phyloP scores from a whole-genome alignment of 2,797 vertebrate species.

The Pitangus sulphuratus region DNA sequence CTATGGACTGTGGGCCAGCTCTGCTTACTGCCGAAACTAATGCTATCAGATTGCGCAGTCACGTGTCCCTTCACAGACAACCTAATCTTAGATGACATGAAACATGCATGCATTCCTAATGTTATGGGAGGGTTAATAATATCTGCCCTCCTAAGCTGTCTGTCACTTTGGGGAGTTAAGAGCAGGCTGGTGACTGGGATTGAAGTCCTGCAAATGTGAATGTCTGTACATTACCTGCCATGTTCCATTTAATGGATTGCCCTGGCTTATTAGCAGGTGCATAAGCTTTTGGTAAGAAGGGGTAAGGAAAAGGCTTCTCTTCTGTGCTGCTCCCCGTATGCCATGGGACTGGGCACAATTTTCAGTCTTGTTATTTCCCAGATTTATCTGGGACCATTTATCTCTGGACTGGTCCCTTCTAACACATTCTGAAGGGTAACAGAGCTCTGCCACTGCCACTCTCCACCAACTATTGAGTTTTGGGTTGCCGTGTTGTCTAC shows the following conservation, averaged over 20 bases:
- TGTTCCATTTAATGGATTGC: neutral
- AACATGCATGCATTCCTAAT: neutral
- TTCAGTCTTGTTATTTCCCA: neutral
- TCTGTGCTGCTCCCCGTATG: neutral
- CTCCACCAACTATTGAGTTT: neutral
- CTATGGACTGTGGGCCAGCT: neutral
- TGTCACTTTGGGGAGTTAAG: neutral
- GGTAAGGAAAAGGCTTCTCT: neutral
- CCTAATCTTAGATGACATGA: neutral
- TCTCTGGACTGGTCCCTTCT: neutral
- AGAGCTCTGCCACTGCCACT: neutral
- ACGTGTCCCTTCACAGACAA: neutral
- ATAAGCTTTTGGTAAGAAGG: neutral
- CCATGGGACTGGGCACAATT: neutral
- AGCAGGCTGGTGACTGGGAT: neutral
- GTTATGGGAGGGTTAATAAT: neutral
- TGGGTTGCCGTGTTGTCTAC: rapidly evolving
- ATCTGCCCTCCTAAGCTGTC: neutral
- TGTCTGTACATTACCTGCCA: neutral
- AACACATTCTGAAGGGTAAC: neutral
- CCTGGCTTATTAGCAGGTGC: neutral
- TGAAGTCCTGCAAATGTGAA: neutral
- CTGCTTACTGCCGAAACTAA: neutral
- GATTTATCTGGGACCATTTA: neutral
- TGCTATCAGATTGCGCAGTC: neutral